Base-by-base conservation (phyloP, 2,888 invertebrate genomes). In the Bedellia somnulentella region DNA sequence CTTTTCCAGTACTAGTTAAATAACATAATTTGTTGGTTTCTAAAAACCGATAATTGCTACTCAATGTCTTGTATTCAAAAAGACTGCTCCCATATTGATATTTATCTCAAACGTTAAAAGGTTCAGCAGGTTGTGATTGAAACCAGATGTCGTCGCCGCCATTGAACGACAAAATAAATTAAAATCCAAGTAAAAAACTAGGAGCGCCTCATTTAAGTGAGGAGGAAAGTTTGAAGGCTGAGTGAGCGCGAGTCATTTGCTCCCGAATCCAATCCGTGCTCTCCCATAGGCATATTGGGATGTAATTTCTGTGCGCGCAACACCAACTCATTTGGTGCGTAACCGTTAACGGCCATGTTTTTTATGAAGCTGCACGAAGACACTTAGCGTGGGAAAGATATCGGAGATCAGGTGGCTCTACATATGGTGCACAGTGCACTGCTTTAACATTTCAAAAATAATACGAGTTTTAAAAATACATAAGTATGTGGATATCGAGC, bases 171-270 rank as follows among this genome's bases (percentile, higher is more conserved):
- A 57, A 57, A 67, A 71, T 66, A 71, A 71, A 71, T 70, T 71
- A 68, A 73, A 71, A 75, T 73, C 73, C 71, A 68, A 75, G 71
- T 67, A 68, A 63, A 61, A 67, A 13, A 60, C n/a, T n/a, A n/a
- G n/a, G n/a, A n/a, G n/a, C n/a, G n/a, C n/a, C n/a, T 66, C 66
- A 64, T 75, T 73, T 71, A 55, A 61, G 67, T 62, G 61, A 68
- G 67, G 52, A 70, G 70, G 70, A 68, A 71, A 58, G 43, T 44
- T 61, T 57, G 47, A 60, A 60, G 64, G 59, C 55, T 60, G 61
- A 40, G 48, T 59, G 58, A 56, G 41, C 49, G 51, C 49, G 55
- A 59, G 61, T 57, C 58, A 59, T 67, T 67, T 55, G 64, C 68
- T 58, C 61, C 61, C 59, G 57, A 61, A 63, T 60, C 57, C 49